These are phyloP conservation scores for Epizoanthus rinbou DNA, from an alignment of 92 coral and sea anemone genomes.

Conservation along the genomic window DNA sequence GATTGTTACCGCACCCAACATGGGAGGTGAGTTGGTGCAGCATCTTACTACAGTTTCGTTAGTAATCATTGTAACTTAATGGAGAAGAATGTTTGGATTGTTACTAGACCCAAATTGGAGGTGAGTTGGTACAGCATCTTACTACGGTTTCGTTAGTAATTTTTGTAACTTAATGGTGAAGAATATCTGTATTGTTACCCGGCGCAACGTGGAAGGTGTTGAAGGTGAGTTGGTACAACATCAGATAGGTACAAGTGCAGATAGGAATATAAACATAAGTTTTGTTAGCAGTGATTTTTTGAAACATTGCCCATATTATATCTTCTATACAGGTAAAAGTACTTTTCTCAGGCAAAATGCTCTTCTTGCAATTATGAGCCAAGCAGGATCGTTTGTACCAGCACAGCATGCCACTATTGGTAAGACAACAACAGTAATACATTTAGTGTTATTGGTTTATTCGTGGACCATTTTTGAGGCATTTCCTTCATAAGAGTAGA, in stretches of 20 bases:
- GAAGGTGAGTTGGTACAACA: slow-evolving; percentile 1
- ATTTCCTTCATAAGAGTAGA: background rate
- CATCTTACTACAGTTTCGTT: slow-evolving; percentile 43
- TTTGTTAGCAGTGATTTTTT: too few species aligned
- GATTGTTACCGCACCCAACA: slow-evolving; percentile 81
- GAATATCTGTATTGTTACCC: slow-evolving; percentile 67
- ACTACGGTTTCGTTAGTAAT: too few species aligned
- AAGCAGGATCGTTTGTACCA: slow-evolving; percentile 83
- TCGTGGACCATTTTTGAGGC: background rate
- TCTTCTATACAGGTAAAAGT: slow-evolving; percentile 67
- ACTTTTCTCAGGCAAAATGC: slow-evolving; percentile 89
- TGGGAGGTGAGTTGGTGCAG: slow-evolving; percentile 69
- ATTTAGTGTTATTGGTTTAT: background rate
- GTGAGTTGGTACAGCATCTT: too few species aligned
- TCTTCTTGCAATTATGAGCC: slow-evolving; percentile 75
- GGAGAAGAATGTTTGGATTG: background rate
- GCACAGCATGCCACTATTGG: slow-evolving; percentile 77
- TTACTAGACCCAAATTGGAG: too few species aligned
- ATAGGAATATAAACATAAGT: too few species aligned
- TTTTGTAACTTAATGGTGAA: too few species aligned
- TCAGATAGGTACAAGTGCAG: too few species aligned
- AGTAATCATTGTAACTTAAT: slow-evolving; percentile 49
- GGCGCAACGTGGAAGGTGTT: slow-evolving; percentile 85
- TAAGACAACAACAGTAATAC: slow-evolving; percentile 33
- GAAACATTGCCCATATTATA: background rate